Base-by-base conservation (phyloP, 2,888 invertebrate species). In the Apocheima hispidaria region DNA sequence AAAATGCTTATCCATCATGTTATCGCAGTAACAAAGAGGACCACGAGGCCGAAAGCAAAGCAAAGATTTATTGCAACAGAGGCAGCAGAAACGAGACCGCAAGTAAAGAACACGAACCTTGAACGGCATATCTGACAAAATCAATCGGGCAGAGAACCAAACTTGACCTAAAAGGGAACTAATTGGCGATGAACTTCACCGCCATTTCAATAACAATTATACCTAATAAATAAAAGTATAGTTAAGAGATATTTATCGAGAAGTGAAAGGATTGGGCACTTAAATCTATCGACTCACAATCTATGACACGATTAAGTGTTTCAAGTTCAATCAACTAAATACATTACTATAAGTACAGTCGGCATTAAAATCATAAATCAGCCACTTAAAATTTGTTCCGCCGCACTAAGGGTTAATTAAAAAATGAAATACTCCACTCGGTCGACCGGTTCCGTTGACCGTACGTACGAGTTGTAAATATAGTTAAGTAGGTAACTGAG, bases 81-180 rank as follows among this genome's bases (percentile, higher is more conserved):
- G 91, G 86, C 87, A 90, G 83, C 81, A 89, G 85, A 88, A 91
- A 91, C 89, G 80, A 90, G 89, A 91, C 88, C 87, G 90, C 91
- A 88, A 90, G 90, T 90, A 92, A 92, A 91, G 91, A 92, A 89
- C 87, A 89, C 84, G 82, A 81, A 90, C 92, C 92, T 92, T 92
- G 92, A 91, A 83, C 81, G 82, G 81, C 78, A 86, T 90, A 90
- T 91, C 92, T 90, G 90, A 90, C 90, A 90, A 92, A 92, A 92
- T 92, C 91, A 88, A 92, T 91, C 91, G 88, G 87, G 85, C 86
- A 87, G 81, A 72, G 81, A 82, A 84, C 87, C 87, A 90, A 88
- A 87, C 90, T 90, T 91, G 90, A 92, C 90, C 91, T 86, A 90
- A 88, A 88, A 90, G 78, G 66, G 20, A 46, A 51, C 36, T 81